phyloP scores from a whole-genome alignment of 2,113 vertebrate species.

The Zosterops borbonicus region DNA sequence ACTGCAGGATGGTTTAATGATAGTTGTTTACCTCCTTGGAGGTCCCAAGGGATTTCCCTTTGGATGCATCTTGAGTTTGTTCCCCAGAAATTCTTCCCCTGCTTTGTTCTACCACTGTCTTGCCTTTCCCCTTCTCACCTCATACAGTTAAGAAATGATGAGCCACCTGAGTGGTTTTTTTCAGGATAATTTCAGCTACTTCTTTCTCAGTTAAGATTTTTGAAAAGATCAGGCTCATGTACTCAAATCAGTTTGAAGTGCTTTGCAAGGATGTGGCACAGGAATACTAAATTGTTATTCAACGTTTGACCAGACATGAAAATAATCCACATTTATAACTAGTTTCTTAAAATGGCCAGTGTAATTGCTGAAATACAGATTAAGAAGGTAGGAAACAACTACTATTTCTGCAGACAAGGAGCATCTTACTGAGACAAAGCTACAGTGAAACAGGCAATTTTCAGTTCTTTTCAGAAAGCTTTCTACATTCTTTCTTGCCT shows the following conservation, averaged over 20 bases:
- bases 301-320: slow-evolving; percentile 31
- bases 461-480: slow-evolving; percentile 38
- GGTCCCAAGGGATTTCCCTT: slow-evolving; percentile 1
- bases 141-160: neutral
- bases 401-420: slow-evolving; percentile 21
- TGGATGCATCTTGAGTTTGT: neutral
- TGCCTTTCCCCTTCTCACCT: neutral
- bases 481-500: slow-evolving; percentile 43
- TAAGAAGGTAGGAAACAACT: slow-evolving; percentile 27
- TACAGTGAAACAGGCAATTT: slow-evolving; percentile 27
- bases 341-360: slow-evolving; percentile 10
- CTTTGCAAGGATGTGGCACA: neutral
- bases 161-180: slow-evolving; percentile 1
- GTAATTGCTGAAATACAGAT: neutral
- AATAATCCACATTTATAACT: neutral
- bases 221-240: slow-evolving; percentile 25
- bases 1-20: neutral
- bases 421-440: slow-evolving; percentile 29
- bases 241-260: slow-evolving; percentile 47
- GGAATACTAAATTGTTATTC: slow-evolving; percentile 28
- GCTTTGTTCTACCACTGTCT: neutral
- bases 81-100: slow-evolving; percentile 4
- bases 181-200: slow-evolving; percentile 48
- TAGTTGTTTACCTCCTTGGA: neutral
- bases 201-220: slow-evolving; percentile 40